Evolutionary conservation across 1,140 invertebrate species (phyloP).

Genomic region (Mylabris phalerata): DNA sequence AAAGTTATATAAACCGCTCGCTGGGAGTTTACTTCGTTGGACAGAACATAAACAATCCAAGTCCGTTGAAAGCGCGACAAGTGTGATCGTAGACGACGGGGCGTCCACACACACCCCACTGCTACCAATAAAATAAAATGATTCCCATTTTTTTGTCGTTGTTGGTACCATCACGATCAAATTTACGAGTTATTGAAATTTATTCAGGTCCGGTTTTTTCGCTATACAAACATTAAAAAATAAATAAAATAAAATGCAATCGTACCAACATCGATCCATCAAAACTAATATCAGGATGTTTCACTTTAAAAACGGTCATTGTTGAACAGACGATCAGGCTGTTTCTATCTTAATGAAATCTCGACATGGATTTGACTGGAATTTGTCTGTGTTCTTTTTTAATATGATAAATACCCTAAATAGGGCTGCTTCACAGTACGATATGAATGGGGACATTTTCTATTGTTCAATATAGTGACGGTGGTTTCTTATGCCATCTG

Average conservation of each 20-base stretch:
- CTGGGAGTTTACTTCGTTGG: constrained; percentile 12
- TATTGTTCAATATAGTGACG: constrained; percentile 28
- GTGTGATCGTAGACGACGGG: constrained; percentile 26
- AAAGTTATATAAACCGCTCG: constrained; percentile 1
- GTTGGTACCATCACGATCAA: constrained; percentile 17
- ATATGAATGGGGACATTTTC: constrained; percentile 23
- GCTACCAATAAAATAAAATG: constrained; percentile 34
- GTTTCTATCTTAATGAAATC: constrained; percentile 38
- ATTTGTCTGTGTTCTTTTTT: constrained; percentile 6
- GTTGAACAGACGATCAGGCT: constrained; percentile 25
- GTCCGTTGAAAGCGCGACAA: constrained; percentile 32
- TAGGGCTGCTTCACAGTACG: constrained; percentile 15
- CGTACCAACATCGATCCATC: constrained; percentile 12
- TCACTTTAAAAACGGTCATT: constrained; percentile 28
- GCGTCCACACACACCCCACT: constrained; percentile 25
- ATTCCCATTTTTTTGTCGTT: constrained; percentile 17
- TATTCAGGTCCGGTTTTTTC: constrained; percentile 18
- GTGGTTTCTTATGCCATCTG: constrained; percentile 33
- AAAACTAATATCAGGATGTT: constrained; percentile 22
- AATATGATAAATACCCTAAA: constrained; percentile 38
- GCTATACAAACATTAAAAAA: no score
- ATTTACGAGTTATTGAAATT: constrained; percentile 34
- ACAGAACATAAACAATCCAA: constrained; percentile 24
- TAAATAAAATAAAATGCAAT: no score
- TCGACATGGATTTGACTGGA: constrained; percentile 23